These are phyloP conservation scores for Ectemnius lituratus DNA, from an alignment of 2,888 invertebrate species.

Conservation along the genomic window DNA sequence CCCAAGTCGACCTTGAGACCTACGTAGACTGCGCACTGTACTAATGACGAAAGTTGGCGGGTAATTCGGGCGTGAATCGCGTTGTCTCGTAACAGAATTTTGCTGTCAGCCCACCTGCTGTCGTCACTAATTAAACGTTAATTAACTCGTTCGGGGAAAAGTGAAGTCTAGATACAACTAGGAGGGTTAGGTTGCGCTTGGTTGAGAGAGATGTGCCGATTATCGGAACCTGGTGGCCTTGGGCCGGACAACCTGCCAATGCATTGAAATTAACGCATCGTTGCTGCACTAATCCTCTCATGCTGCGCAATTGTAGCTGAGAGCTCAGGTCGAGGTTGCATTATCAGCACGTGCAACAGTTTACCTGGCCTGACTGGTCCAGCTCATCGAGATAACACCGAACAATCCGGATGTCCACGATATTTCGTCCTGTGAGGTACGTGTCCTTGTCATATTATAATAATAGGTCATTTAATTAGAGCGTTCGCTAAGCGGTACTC, in stretches of 20 bases:
- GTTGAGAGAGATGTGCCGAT: too few relatives aligned
- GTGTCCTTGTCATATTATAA: slow-evolving; percentile 39
- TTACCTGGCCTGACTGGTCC: slow-evolving; percentile 14
- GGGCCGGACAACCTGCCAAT: too few relatives aligned
- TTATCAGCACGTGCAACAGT: slow-evolving; percentile 28
- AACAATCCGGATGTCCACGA: background rate
- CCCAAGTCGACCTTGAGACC: background rate
- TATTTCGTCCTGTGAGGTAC: slow-evolving; percentile 5
- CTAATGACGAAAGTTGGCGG: background rate
- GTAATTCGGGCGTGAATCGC: slow-evolving; percentile 1
- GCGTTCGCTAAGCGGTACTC: background rate
- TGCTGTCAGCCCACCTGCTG: background rate
- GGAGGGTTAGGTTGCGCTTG: too few relatives aligned
- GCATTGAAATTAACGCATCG: too few relatives aligned
- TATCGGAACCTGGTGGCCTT: too few relatives aligned
- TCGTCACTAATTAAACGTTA: slow-evolving; percentile 32
- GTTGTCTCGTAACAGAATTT: background rate
- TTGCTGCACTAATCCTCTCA: too few relatives aligned
- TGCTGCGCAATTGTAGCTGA: background rate
- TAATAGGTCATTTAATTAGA: slow-evolving; percentile 47
- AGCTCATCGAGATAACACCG: background rate
- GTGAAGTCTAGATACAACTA: background rate
- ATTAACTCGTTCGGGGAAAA: slow-evolving; percentile 27
- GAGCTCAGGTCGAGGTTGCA: background rate
- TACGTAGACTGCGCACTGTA: background rate